Base-by-base conservation (phyloP, 2,888 invertebrate genomes). In the Drosophila phalerata region DNA sequence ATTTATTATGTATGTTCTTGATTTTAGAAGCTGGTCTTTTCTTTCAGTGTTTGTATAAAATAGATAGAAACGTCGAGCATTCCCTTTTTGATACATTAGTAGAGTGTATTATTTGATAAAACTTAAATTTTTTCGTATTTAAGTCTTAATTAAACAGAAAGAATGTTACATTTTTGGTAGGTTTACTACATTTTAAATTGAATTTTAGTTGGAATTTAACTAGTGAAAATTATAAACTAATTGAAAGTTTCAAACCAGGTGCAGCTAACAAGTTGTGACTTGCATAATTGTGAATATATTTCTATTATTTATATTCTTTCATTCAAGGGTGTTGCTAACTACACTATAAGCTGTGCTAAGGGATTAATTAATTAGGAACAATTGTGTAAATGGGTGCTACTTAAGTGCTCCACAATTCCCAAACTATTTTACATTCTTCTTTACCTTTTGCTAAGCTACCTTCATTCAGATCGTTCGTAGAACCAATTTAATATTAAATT, bases 361-460 rank as follows among this genome's bases (percentile, higher is more conserved):
- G 40, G 11, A 17, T n/a, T 47, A 47, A 58, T 22, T 60, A 51
- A 42, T 34, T 51, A 49, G 30, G n/a, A 40, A 30, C 8, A 57
- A 15, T 45, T 30, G 22, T 43, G 43, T 11, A 45, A 56, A 32
- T 56, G n/a, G 40, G 25, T 17, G 42, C 34, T 43, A 43, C 17
- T 43, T 43, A 8, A 19, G 34, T 61, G 61, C 11, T 25, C 15
- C 25, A 15, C 34, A 34, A 6, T 49, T 49, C 19, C 4, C 19
- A 17, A 17, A 17, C 11, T 37, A 9, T 22, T 17, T 34, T 32
- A 19, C 11, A 17, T 22, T 19, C 0, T 17, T 30, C 0, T 30
- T 30, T 17, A 5, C 8, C 38, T 38, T 30, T 32, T 17, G 5
- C 15, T 28, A 25, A 25, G 37, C 38, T n/a, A 6, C 25, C 52